A percentile compares a stretch with the other conserved stretches of the same genome.
These are phyloP conservation scores for Bovichtus diacanthus DNA, from an alignment of 2,797 vertebrate species.

Conservation along the genomic window DNA sequence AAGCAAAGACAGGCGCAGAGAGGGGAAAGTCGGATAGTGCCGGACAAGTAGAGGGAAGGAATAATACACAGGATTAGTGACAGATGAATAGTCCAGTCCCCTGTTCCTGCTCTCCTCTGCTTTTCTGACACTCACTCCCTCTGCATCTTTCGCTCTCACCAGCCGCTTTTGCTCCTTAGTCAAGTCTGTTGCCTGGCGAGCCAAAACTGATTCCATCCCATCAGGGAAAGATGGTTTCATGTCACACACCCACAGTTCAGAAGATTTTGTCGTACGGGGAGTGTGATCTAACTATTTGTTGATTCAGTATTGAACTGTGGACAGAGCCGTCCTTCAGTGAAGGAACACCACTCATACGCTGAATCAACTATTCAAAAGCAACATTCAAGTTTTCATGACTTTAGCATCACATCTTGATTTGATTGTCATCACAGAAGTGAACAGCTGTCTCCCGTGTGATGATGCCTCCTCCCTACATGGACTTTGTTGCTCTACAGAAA, in stretches of 20 bases:
- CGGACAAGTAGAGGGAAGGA: slow-evolving; percentile 41
- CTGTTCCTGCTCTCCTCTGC: slow-evolving; percentile 27
- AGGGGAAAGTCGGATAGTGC: slow-evolving; percentile 5
- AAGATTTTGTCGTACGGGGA: not conserved
- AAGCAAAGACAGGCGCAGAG: slow-evolving; percentile 18
- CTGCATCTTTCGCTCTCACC: slow-evolving; percentile 10
- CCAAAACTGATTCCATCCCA: slow-evolving; percentile 16
- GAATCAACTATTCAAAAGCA: slow-evolving; percentile 1
- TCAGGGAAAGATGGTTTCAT: slow-evolving; percentile 1
- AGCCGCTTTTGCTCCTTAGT: slow-evolving; percentile 7
- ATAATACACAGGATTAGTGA: slow-evolving; percentile 55
- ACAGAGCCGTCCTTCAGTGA: not conserved
- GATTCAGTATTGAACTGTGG: not conserved
- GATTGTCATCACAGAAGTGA: no score
- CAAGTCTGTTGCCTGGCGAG: slow-evolving; percentile 7
- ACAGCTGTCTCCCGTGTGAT: no score
- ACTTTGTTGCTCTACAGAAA: no score
- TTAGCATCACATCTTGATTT: slow-evolving; percentile 3
- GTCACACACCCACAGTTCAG: not conserved
- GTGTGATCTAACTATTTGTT: slow-evolving; percentile 10
- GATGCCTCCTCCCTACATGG: no score
- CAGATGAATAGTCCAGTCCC: slow-evolving; percentile 56
- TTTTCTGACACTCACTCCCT: slow-evolving; percentile 36
- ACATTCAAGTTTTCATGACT: not conserved
- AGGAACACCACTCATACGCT: not conserved